These are phyloP conservation scores for Sitta europaea DNA, from an alignment of 2,113 vertebrate species.

Conservation along the genomic window DNA sequence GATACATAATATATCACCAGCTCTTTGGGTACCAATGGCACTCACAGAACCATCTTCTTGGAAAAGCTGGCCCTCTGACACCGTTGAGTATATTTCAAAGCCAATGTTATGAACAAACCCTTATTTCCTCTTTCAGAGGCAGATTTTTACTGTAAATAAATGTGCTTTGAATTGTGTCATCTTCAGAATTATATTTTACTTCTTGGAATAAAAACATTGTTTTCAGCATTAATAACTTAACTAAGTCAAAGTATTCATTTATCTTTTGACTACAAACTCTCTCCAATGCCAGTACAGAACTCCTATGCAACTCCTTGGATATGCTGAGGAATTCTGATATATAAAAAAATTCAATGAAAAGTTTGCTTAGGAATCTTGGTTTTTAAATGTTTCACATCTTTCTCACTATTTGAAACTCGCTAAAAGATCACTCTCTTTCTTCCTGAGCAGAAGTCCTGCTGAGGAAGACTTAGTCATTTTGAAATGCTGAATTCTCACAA, in stretches of 20 bases:
- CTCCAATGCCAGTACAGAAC: not conserved
- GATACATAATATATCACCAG: not conserved
- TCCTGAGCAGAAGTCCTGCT: not conserved
- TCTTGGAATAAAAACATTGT: not conserved
- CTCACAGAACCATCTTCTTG: not conserved
- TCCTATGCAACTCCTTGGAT: not conserved
- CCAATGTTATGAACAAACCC: not conserved
- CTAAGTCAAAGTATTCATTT: not conserved
- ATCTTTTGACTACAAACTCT: not conserved
- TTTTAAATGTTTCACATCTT: not conserved
- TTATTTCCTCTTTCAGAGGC: not conserved
- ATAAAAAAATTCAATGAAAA: not conserved
- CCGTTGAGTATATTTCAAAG: not conserved
- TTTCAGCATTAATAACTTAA: not conserved
- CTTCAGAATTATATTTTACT: constrained; percentile 5
- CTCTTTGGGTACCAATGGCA: not conserved
- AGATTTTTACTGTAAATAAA: constrained; percentile 22
- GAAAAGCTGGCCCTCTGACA: constrained; percentile 9
- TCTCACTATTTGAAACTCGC: not conserved
- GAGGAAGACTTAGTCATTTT: not conserved
- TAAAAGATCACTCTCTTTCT: not conserved
- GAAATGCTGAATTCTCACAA: not conserved
- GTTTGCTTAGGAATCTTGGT: not conserved
- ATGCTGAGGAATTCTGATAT: not conserved
- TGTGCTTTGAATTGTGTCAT: not conserved